These are phyloP conservation scores for Polyergus mexicanus DNA, from an alignment of 1,140 invertebrate species.

Conservation along the genomic window DNA sequence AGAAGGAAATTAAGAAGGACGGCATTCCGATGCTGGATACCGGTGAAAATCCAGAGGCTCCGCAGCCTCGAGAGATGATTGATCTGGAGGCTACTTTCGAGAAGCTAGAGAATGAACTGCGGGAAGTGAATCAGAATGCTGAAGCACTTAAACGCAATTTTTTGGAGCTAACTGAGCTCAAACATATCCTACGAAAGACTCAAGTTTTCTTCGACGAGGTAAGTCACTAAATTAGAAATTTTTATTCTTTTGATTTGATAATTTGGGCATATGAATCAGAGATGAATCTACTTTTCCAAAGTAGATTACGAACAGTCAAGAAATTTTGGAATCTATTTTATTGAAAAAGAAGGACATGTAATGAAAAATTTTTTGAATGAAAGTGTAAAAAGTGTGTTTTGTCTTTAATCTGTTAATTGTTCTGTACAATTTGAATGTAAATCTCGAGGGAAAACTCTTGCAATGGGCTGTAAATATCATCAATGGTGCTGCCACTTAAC, in stretches of 20 bases:
- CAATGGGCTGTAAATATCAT: constrained; percentile 45
- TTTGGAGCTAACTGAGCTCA: constrained; percentile 97
- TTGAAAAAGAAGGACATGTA: neutral
- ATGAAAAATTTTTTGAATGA: neutral
- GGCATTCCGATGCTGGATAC: constrained; percentile 98
- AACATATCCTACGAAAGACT: constrained; percentile 98
- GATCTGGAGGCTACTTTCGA: constrained; percentile 99
- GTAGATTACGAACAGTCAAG: neutral
- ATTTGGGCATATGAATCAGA: neutral
- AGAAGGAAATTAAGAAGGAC: constrained; percentile 99
- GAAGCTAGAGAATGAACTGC: constrained; percentile 97
- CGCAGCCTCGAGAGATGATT: constrained; percentile 99
- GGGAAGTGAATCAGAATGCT: constrained; percentile 99
- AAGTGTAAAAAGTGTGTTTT: constrained; percentile 26
- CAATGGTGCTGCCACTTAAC: neutral
- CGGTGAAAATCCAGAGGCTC: constrained; percentile 99
- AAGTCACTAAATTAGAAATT: constrained; percentile 80
- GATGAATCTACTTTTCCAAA: neutral
- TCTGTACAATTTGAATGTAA: constrained; percentile 32
- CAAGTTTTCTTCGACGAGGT: constrained; percentile 99
- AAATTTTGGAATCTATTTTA: neutral
- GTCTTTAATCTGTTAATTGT: constrained; percentile 1
- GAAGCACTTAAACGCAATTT: constrained; percentile 98
- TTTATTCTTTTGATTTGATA: neutral
- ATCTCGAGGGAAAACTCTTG: neutral